phyloP scores from a whole-genome alignment of 2,888 invertebrate species.

The Conus canariensis region DNA sequence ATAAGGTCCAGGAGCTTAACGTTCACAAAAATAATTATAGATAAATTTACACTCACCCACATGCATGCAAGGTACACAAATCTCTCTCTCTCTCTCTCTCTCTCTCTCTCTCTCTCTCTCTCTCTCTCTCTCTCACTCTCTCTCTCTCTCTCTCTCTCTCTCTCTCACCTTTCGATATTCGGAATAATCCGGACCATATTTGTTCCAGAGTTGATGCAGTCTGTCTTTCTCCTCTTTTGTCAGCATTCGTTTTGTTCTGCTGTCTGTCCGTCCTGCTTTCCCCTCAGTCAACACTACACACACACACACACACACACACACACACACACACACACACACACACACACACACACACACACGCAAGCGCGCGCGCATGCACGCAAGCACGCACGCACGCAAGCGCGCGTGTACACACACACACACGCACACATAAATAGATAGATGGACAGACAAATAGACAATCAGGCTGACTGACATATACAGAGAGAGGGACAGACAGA shows the following conservation, averaged over 20 bases:
- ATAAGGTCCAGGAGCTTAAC: no score
- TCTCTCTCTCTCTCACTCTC: no score
- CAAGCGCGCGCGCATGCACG: not conserved
- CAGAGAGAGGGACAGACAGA: no score
- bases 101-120: no score
- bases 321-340: not conserved
- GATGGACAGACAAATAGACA: no score
- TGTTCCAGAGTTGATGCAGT: not conserved
- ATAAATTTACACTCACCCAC: not conserved
- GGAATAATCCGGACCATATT: conserved; percentile 10
- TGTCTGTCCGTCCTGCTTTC: not conserved
- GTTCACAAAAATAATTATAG: not conserved
- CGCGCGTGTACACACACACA: not conserved
- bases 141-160: no score
- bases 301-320: not conserved
- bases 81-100: not conserved
- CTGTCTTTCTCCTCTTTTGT: not conserved
- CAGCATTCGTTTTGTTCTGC: not conserved
- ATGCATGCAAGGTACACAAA: not conserved
- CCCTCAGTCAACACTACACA: not conserved
- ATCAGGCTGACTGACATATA: no score
- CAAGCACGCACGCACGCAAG: not conserved
- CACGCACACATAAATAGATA: not conserved
- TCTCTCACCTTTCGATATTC: not conserved
- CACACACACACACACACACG: no score